Base-by-base conservation (phyloP, 2,797 vertebrate species). In the Onychomys leucogaster region DNA sequence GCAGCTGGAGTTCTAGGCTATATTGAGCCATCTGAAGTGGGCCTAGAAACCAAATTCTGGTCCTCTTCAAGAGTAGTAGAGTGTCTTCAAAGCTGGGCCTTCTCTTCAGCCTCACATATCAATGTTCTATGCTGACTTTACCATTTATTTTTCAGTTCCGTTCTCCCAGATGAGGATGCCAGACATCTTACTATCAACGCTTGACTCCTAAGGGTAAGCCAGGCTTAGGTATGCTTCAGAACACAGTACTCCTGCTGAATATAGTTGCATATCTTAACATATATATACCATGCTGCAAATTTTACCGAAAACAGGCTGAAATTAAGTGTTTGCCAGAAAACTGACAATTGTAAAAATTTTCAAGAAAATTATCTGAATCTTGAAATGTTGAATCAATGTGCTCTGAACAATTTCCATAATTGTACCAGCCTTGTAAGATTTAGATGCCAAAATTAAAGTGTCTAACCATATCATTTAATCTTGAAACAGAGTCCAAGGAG, bases 261-360 rank as follows among this genome's bases (percentile, higher is more conserved):
- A 55, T 10, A 88, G 34, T 1, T 82, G 34, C 41, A 82, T 23
- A 27, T 46, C 75, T 2, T 57, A 85, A 85, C 9, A 59, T 37
- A 77, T 19, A 77, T 19, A n/a, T 7, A 55, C 3, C 7, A 5
- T 37, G 11, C 23, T 69, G 78, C 21, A 25, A 3, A 41, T 46
- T 84, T 96, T 21, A 88, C 3, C 25, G 81, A 77, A 94, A 93
- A 14, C 85, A 76, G 63, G 16, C 16, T 91, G 57, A 86, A 96
- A 86, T 65, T 90, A 57, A 91, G 75, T 81, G 8, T 67, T 94
- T 91, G 49, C 59, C 78, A 97, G 55, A 7, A 87, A 63, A 75
- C 2, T 73, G 32, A 25, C 32, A 73, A 57, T 49, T 73, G 43
- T 88, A 55, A 71, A 92, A 86, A 67, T 23, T 65, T 71, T 59